Evolutionary conservation across 1,140 invertebrate species (phyloP).

Genomic region (Diachasmimorpha longicaudata): DNA sequence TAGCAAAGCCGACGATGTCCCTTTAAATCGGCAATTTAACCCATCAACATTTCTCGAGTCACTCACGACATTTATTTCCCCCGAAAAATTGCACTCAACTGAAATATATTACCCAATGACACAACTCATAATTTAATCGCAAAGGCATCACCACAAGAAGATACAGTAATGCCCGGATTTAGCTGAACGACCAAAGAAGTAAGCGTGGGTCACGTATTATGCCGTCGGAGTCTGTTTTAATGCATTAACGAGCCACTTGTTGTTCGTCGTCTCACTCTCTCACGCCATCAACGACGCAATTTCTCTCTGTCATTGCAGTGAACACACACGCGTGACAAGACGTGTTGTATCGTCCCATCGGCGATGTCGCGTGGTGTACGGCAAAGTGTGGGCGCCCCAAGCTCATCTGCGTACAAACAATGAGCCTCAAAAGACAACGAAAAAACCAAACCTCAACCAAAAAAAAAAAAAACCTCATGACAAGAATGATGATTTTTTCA

Average conservation of each 20-base stretch:
- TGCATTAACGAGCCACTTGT: conserved; percentile 49
- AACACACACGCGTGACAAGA: conserved; percentile 20
- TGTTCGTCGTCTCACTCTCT: not conserved
- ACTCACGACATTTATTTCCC: not conserved
- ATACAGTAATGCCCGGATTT: conserved; percentile 27
- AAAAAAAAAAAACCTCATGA: not conserved
- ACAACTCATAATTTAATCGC: conserved; percentile 3
- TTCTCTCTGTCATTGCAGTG: not conserved
- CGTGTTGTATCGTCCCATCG: conserved; percentile 31
- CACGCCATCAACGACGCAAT: not conserved
- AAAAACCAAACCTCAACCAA: not conserved
- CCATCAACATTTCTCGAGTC: not conserved
- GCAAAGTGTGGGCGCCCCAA: conserved; percentile 46
- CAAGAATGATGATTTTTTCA: not conserved
- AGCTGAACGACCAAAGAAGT: conserved; percentile 33
- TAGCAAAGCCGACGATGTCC: not conserved
- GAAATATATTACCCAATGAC: not conserved
- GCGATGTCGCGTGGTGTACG: conserved; percentile 25
- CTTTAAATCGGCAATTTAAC: not conserved
- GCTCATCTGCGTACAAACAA: conserved; percentile 49
- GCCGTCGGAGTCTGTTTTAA: conserved; percentile 37
- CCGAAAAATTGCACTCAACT: not conserved
- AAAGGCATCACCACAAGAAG: not conserved
- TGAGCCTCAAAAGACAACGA: conserved; percentile 15
- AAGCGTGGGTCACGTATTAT: conserved; percentile 40